Evolutionary conservation across 2,113 vertebrate genomes (phyloP).

Genomic region (Chloroceryle aenea): DNA sequence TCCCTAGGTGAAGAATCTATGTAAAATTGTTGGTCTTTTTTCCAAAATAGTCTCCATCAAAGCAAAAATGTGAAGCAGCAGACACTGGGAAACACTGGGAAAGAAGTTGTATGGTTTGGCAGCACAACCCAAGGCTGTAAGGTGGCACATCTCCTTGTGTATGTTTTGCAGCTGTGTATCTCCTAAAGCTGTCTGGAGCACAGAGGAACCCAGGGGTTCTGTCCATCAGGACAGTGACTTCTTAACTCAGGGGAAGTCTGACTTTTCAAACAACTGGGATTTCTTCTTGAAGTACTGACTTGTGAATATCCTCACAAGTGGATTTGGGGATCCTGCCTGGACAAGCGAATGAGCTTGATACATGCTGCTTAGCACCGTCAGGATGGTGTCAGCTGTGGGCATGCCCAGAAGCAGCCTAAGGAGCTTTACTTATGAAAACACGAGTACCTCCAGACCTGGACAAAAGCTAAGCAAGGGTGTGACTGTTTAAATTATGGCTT

Average conservation of each 20-base stretch:
- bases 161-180: background rate
- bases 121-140: background rate
- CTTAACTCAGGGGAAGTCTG: background rate
- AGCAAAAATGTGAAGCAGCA: background rate
- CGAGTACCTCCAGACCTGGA: background rate
- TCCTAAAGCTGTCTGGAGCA: background rate
- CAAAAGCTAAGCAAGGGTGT: background rate
- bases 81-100: background rate
- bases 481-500: background rate
- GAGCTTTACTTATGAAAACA: background rate
- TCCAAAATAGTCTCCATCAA: background rate
- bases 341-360: background rate
- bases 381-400: background rate
- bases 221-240: background rate
- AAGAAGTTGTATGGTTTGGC: background rate
- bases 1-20: background rate
- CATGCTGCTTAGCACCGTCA: background rate
- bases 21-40: background rate
- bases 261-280: background rate
- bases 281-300: background rate
- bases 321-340: background rate
- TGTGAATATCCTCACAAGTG: background rate
- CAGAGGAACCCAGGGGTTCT: background rate
- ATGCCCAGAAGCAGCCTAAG: background rate
- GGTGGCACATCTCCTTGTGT: rapidly evolving